These are phyloP conservation scores for Lycaon pictus DNA, from an alignment of 2,113 vertebrate genomes.

Conservation along the genomic window DNA sequence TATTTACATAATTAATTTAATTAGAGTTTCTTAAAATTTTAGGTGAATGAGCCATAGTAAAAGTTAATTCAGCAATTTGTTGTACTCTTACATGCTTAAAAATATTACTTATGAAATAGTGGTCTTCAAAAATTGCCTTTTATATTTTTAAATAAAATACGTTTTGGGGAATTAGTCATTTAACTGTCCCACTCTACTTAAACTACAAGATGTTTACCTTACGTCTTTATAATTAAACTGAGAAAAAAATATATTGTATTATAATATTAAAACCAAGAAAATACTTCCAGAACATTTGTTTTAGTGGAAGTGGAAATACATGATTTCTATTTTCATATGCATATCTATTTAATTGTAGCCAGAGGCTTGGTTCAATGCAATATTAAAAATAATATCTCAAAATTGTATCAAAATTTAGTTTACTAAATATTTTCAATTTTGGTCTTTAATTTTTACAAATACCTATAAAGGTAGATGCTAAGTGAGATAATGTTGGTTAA, in stretches of 20 bases:
- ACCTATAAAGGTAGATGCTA: neutral
- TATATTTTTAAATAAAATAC: slow-evolving; percentile 28
- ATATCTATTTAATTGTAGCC: neutral
- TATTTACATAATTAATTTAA: slow-evolving; percentile 44
- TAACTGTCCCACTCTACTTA: slow-evolving; percentile 41
- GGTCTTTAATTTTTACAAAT: neutral
- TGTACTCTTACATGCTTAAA: neutral
- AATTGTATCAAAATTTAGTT: neutral
- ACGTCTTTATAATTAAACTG: neutral
- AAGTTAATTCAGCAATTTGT: slow-evolving; percentile 1
- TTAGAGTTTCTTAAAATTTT: slow-evolving; percentile 14
- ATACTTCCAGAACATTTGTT: neutral
- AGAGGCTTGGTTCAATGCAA: neutral
- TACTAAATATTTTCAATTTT: neutral
- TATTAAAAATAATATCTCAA: slow-evolving; percentile 25
- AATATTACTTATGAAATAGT: slow-evolving; percentile 4
- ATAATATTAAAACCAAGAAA: neutral
- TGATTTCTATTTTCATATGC: neutral
- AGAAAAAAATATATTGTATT: neutral
- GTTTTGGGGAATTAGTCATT: neutral
- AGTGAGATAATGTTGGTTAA: neutral
- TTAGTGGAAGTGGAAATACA: neutral
- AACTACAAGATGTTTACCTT: neutral
- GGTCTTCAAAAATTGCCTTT: neutral
- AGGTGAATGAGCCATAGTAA: neutral